These are phyloP conservation scores for Hafferia zeledoni DNA, from an alignment of 2,797 vertebrate genomes.

Conservation along the genomic window DNA sequence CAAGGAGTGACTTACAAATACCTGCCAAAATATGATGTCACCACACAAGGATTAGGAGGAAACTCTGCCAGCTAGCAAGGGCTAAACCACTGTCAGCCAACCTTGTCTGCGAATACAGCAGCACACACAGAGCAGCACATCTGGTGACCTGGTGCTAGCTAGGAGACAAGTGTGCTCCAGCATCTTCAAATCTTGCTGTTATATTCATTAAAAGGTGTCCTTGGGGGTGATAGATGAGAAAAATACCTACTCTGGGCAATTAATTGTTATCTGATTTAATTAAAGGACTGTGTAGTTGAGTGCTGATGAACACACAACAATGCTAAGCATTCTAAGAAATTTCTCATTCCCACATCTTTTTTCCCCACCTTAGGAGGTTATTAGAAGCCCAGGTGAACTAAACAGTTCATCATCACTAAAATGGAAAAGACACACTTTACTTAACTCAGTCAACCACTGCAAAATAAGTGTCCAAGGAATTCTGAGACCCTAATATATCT, in stretches of 20 bases:
- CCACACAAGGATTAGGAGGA: background rate
- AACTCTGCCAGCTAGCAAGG: background rate
- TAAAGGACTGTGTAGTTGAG: background rate
- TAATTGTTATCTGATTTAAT: conserved; percentile 41
- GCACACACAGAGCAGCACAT: rapidly evolving
- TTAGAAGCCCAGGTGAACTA: background rate
- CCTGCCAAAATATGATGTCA: background rate
- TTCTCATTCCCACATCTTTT: background rate
- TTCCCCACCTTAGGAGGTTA: background rate
- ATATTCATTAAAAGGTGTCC: background rate
- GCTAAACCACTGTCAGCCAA: background rate
- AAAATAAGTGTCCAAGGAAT: background rate
- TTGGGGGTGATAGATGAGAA: background rate
- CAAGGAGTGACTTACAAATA: background rate
- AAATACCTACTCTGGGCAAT: background rate
- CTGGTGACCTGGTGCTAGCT: background rate
- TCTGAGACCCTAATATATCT: background rate
- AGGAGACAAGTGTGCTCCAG: background rate
- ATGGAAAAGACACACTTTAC: background rate
- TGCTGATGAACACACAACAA: background rate
- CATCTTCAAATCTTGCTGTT: background rate
- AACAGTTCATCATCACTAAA: background rate
- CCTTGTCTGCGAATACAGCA: background rate
- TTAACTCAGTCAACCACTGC: background rate
- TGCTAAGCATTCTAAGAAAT: background rate